These are phyloP conservation scores for Melipona beecheii DNA, from an alignment of 2,888 invertebrate genomes.

Conservation along the genomic window DNA sequence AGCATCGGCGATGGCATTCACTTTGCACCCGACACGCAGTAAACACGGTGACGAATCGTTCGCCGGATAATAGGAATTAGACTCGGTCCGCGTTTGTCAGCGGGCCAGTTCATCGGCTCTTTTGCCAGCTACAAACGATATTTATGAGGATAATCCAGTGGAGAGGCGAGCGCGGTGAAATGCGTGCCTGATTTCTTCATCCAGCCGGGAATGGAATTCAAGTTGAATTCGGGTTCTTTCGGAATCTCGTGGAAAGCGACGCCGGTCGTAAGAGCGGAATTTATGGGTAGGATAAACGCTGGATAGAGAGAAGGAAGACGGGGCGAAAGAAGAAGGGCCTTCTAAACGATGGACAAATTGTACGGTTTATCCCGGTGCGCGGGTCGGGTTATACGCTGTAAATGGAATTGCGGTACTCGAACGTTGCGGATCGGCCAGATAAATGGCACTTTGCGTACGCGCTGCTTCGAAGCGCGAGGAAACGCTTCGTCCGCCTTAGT, in stretches of 20 bases:
- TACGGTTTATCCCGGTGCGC: conserved; percentile 38
- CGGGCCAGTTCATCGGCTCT: conserved; percentile 28
- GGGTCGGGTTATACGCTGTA: conserved; percentile 20
- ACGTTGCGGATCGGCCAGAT: conserved; percentile 27
- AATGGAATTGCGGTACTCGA: conserved; percentile 52
- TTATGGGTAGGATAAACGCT: conserved; percentile 49
- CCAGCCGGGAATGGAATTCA: conserved; percentile 31
- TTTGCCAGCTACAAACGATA: conserved; percentile 54
- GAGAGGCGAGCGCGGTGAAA: conserved; percentile 16
- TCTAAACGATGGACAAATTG: conserved; percentile 46
- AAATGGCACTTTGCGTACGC: conserved; percentile 26
- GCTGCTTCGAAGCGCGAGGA: conserved; percentile 3
- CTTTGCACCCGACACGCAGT: conserved; percentile 49
- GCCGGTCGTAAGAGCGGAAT: conserved; percentile 45
- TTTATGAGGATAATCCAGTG: conserved; percentile 54
- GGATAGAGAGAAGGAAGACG: background rate
- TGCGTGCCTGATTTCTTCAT: conserved; percentile 55
- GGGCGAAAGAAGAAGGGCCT: conserved; percentile 22
- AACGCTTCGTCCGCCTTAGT: background rate
- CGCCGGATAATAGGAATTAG: conserved; percentile 53
- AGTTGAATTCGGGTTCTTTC: conserved; percentile 10
- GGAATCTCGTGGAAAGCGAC: conserved; percentile 43
- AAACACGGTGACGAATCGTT: conserved; percentile 53
- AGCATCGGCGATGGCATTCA: conserved; percentile 27
- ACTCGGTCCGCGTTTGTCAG: conserved; percentile 50